phyloP scores from a whole-genome alignment of 2,113 vertebrate genomes.

The Mustela lutreola region DNA sequence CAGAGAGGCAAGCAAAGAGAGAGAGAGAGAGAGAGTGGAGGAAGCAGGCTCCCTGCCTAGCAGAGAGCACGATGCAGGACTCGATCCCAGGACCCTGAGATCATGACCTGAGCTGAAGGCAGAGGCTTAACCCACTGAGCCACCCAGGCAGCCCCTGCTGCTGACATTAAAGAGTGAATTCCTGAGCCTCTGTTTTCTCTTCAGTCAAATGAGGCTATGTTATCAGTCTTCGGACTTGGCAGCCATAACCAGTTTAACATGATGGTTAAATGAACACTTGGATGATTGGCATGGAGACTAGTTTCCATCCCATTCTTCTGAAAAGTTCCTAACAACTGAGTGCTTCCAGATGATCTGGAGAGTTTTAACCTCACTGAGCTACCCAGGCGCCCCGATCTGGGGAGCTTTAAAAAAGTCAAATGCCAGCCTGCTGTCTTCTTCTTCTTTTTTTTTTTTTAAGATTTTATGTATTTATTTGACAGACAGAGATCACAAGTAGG shows the following conservation, averaged over 20 bases:
- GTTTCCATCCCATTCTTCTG: not conserved
- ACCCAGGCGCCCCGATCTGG: not conserved
- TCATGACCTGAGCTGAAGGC: too few species aligned
- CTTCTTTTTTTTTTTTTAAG: too few species aligned
- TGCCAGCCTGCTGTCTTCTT: not conserved
- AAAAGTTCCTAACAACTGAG: not conserved
- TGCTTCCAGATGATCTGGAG: constrained; percentile 4
- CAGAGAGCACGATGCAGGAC: too few species aligned
- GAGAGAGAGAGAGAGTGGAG: too few species aligned
- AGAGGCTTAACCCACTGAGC: too few species aligned
- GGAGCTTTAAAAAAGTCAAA: not conserved
- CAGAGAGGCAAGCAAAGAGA: too few species aligned
- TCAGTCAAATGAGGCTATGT: not conserved
- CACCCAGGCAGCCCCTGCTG: not conserved
- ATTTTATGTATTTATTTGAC: too few species aligned
- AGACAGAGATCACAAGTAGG: too few species aligned
- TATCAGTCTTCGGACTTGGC: not conserved
- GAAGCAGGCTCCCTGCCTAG: too few species aligned
- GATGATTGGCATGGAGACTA: not conserved
- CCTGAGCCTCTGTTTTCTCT: not conserved
- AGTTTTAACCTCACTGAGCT: not conserved
- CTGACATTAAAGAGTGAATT: not conserved
- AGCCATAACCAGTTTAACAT: not conserved
- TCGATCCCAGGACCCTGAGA: too few species aligned
- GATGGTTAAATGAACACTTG: not conserved